A percentile compares a stretch with the other conserved stretches of the same genome.
Conservation (phyloP, 2,888 invertebrate genomes). For the Lasiommata megera region DNA sequence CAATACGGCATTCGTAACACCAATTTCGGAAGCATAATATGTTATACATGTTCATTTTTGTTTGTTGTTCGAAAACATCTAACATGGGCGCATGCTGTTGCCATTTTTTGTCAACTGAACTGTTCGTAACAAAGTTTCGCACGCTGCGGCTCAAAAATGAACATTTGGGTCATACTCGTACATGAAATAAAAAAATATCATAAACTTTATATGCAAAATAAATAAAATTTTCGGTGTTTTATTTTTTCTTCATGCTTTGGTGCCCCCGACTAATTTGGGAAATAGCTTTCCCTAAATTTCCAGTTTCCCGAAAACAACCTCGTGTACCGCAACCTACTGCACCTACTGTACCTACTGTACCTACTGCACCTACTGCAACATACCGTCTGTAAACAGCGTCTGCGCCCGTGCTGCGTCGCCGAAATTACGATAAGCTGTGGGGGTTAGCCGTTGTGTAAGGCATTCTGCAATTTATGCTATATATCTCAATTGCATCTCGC, state of each 20-base stretch:
- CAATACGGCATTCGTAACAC: slow-evolving; percentile 10
- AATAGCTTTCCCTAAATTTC: slow-evolving; percentile 1
- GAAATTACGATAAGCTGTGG: too few species aligned
- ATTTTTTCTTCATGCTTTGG: background rate
- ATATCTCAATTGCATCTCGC: slow-evolving; percentile 16
- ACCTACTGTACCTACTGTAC: too few species aligned
- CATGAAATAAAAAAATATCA: slow-evolving; percentile 11
- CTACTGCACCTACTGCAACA: background rate
- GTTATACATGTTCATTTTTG: slow-evolving; percentile 11
- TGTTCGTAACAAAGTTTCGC: slow-evolving; percentile 6
- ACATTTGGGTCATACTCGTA: slow-evolving; percentile 2
- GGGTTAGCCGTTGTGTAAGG: too few species aligned
- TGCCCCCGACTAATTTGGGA: background rate
- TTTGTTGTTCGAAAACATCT: slow-evolving; percentile 9
- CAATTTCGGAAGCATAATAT: slow-evolving; percentile 11
- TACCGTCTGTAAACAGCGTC: too few species aligned
- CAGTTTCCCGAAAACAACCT: background rate
- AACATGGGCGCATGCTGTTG: slow-evolving; percentile 1
- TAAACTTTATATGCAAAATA: slow-evolving; percentile 1
- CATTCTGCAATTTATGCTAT: background rate
- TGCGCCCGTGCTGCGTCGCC: too few species aligned
- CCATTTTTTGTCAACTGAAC: slow-evolving; percentile 8
- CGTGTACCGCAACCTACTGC: background rate
- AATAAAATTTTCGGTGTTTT: slow-evolving; percentile 1
- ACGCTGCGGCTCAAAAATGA: slow-evolving; percentile 8